Evolutionary conservation across 2,888 invertebrate genomes (phyloP), one percentile per base, ranked within the genome.

Genomic region (Copidosoma aretas): DNA sequence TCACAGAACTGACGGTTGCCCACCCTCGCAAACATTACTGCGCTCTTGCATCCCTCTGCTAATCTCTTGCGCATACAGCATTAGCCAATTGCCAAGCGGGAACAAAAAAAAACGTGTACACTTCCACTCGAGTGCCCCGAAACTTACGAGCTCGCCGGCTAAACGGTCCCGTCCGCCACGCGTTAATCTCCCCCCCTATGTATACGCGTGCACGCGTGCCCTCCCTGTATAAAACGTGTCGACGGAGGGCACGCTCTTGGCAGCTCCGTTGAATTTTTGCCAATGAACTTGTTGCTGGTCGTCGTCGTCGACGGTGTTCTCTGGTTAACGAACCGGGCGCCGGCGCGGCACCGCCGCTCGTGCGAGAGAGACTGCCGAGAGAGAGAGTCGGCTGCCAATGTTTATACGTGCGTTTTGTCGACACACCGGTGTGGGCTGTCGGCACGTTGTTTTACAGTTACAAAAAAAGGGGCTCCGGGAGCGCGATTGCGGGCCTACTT

Each of bases 251-350:
- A 32, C 43, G 39, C 58, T 65, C 60, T 70, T 70, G 65, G 70
- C 66, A 70, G 51, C 14, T 17, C 24, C 57, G 67, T 73, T 73
- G 73, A 75, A 63, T 73, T 69, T 73, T 66, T 73, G 74, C 74
- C 74, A 74, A 64, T 73, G 71, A 75, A 75, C 75, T 75, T 75
- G 75, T 75, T 75, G 75, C 75, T 72, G 72, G 72, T 71, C 73
- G 72, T 71, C 64, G 69, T 10, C 52, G 51, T n/a, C n/a, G n/a
- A n/a, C n/a, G n/a, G n/a, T 8, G 32, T 32, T 32, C 32, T 32
- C 8, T 72, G 73, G 67, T 73, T 74, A 75, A 75, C 74, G 73
- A 75, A 74, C 73, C 71, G 56, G 43, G 1, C 43, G 41, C 41
- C 41, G 10, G 41, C n/a, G n/a, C n/a, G n/a, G n/a, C 32, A 8